Base-by-base conservation (phyloP, 2,113 vertebrate genomes). In the Ursus arctos region DNA sequence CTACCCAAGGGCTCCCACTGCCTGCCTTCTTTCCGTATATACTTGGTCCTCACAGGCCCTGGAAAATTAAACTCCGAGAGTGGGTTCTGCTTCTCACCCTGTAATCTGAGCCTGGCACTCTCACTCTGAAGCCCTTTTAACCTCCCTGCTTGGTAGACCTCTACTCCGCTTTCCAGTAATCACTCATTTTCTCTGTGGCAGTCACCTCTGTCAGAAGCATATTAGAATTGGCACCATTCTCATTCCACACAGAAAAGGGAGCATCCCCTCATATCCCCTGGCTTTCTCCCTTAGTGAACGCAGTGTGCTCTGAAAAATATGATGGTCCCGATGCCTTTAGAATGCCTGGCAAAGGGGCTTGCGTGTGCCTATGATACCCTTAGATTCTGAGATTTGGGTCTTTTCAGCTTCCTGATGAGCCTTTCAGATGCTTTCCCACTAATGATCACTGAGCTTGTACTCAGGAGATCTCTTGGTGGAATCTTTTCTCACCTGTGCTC, bases 151-250 rank as follows among this genome's bases (percentile, higher is more conserved):
- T 94, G 94, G 97, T 88, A 97, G 96, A 72, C 94, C 95, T 95
- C 80, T 33, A 19, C 97, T 97, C 94, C 83, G 91, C 93, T 85
- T 96, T 85, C 95, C 95, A 95, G 2, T 96, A 93, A 98, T 98
- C 97, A 81, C 92, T 98, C 98, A 98, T 93, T 84, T 94, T 93
- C 98, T 96, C 94, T 26, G 97, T 98, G 98, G 98, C 98, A 96
- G 97, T 97, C 97, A 97, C 98, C 97, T 97, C 98, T 97, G 98
- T 98, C 98, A 98, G 72, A 86, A 91, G 94, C 97, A 97, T 98
- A 96, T 98, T 96, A 96, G 90, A 97, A 77, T 43, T 91, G 94
- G 92, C 95, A 96, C 95, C 28, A 10, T 59, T 96, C 77, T 97
- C 94, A 83, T 96, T 96, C 84, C 65, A 92, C 94, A 95, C 76